Conservation (phyloP, 2,113 vertebrate species). For the Callipepla squamata region DNA sequence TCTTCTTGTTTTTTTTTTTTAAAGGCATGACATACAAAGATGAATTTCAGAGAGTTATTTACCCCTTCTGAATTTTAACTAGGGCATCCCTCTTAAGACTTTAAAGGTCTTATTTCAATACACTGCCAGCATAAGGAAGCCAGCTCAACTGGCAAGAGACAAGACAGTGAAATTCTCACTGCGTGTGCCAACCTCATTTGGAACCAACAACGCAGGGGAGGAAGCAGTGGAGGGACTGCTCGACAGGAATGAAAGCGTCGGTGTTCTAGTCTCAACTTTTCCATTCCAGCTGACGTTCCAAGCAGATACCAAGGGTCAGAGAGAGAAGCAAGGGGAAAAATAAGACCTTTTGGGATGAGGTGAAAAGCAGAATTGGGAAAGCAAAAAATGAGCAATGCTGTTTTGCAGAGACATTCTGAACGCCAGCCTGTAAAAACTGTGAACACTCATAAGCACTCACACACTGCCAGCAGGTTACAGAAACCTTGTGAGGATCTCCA, state of each 20-base stretch:
- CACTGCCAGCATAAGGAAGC: conserved; percentile 14
- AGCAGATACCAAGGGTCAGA: neutral
- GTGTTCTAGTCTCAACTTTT: conserved; percentile 16
- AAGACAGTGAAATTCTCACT: neutral
- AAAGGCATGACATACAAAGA: neutral
- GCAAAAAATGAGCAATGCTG: neutral
- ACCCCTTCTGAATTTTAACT: conserved; percentile 22
- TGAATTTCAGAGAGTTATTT: conserved; percentile 1
- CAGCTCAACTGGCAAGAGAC: conserved; percentile 4
- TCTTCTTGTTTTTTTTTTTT: no score
- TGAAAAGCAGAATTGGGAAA: conserved; percentile 32
- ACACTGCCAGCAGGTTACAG: neutral
- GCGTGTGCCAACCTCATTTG: neutral
- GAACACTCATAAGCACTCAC: neutral
- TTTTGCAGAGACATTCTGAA: conserved; percentile 32
- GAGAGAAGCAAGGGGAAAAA: conserved; percentile 9
- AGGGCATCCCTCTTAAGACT: neutral
- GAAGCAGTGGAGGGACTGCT: neutral
- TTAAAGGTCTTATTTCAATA: conserved; percentile 5
- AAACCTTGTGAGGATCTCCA: neutral
- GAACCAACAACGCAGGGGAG: neutral
- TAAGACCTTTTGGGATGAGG: neutral
- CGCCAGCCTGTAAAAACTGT: neutral
- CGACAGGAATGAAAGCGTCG: neutral
- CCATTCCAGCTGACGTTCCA: neutral